Base-by-base conservation (phyloP, 2,797 vertebrate genomes). In the Echeneis naucrates region DNA sequence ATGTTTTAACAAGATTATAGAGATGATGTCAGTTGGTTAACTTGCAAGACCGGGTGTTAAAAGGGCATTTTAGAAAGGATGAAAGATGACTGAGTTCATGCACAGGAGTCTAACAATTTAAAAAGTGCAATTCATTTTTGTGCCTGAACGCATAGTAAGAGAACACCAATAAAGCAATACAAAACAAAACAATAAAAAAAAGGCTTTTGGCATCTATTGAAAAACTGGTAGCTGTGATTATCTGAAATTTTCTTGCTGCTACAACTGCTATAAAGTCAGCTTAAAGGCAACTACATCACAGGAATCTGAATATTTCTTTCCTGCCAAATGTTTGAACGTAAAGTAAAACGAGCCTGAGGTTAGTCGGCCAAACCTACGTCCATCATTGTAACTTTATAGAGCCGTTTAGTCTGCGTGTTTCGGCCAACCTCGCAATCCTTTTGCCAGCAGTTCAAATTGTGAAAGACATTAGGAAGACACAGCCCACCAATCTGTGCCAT, bases 391-490 rank as follows among this genome's bases (percentile, higher is more conserved):
- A 69, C 45, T 72, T 24, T 75, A 54, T 75, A 72, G 75, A 79
- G 72, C 76, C 80, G 11, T 75, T 85, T 65, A 54, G 80, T 84
- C 68, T 82, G 24, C 77, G 69, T 62, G 38, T 57, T 77, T 77
- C 86, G 78, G 85, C 68, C 38, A 44, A 32, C 12, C 4, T 33
- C 7, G 8, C 27, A 26, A 47, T 50, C 21, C 35, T 69, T 71
- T 47, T 68, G 56, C 64, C 61, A 60, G 37, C 5, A 14, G 13
- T 32, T n/a, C 44, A 24, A 72, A 59, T 68, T 83, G 32, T 58
- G 52, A 75, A 35, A 65, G 59, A 75, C 62, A 5, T 75, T 33
- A 67, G 52, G 45, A 66, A 58, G 81, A 70, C 51, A 59, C 24
- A 32, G 17, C 14, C 30, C 37, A 62, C 14, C 44, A 50, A 37